Percentiles rank a stretch among this genome's conserved stretches.
Conservation (phyloP, 2,797 vertebrate genomes). For the Molossus molossus region DNA sequence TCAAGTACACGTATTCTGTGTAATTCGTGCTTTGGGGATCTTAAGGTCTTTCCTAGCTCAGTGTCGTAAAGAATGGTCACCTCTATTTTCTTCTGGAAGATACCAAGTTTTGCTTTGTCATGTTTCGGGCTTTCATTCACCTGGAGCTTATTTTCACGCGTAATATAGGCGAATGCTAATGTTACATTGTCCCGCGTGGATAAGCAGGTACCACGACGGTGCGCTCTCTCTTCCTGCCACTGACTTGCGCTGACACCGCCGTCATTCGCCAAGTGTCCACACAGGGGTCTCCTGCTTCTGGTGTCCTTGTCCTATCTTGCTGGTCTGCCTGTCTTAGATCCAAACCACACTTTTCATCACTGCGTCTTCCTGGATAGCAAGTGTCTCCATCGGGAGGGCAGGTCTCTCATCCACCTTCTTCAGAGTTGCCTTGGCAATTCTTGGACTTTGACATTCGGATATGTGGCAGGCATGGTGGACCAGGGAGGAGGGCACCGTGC, state of each 20-base stretch:
- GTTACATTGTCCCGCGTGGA: background rate
- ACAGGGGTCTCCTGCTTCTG: background rate
- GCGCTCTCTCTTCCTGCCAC: background rate
- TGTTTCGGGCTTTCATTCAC: background rate
- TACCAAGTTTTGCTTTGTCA: background rate
- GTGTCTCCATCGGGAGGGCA: background rate
- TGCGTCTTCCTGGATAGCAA: background rate
- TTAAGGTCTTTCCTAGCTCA: background rate
- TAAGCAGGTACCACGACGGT: background rate
- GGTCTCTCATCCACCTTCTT: background rate
- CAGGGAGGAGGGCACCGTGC: accelerated
- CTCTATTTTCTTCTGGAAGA: background rate
- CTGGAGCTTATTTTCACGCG: background rate
- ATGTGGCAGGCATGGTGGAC: background rate
- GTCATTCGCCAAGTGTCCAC: background rate
- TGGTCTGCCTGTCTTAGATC: background rate
- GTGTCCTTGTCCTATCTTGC: no score
- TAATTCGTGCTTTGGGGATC: background rate
- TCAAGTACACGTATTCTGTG: background rate
- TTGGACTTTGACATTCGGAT: no score
- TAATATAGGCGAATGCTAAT: background rate
- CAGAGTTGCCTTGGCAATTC: background rate
- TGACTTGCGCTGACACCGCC: background rate
- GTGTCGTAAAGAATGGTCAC: background rate
- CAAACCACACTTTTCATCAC: background rate